Conservation (phyloP, 2,888 invertebrate genomes). For the Microplitis manilae region DNA sequence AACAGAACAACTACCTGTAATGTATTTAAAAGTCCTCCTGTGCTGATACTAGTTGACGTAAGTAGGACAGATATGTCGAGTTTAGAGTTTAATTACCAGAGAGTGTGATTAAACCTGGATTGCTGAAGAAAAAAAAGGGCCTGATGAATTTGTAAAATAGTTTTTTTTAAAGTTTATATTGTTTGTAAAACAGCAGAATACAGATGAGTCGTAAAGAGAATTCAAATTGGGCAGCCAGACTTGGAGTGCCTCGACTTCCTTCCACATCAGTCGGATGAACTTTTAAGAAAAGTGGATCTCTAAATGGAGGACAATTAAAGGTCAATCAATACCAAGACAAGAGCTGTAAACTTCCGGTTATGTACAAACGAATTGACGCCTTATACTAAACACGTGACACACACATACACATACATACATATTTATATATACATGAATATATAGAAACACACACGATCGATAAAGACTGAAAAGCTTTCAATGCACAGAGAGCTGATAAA, state of each 20-base stretch:
- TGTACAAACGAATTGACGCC: conserved; percentile 5
- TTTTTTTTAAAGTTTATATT: conserved; percentile 18
- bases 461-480: conserved; percentile 15
- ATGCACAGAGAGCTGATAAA: neutral
- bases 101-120: neutral
- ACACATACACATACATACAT: neutral
- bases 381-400: conserved; percentile 13
- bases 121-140: neutral
- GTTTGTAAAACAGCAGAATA: conserved; percentile 28
- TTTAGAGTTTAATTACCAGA: neutral
- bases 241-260: conserved; percentile 11
- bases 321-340: conserved; percentile 18
- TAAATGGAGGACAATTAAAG: conserved; percentile 23
- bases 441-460: neutral
- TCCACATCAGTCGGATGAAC: conserved; percentile 30
- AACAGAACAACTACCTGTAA: neutral
- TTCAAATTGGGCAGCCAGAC: conserved; percentile 32
- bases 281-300: conserved; percentile 6
- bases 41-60: neutral
- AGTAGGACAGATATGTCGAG: neutral
- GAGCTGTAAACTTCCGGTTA: neutral
- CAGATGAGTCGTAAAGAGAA: conserved; percentile 42
- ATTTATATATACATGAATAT: neutral
- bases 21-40: neutral
- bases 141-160: neutral